A percentile compares a stretch with the other conserved stretches of the same genome.
phyloP scores from a whole-genome alignment of 2,888 invertebrate species.

The Herminia tarsipennalis region DNA sequence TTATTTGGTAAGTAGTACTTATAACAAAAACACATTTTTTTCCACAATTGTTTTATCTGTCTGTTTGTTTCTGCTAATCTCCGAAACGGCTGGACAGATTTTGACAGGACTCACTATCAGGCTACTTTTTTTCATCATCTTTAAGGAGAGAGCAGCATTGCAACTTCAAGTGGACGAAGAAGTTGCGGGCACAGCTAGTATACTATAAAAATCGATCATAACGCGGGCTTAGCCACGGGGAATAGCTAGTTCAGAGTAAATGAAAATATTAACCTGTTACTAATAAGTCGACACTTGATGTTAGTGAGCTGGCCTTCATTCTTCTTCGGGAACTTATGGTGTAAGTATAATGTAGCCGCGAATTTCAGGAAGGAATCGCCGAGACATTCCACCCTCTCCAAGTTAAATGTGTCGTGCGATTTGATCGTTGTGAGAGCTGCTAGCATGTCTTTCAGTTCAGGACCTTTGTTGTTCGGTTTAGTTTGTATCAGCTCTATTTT shows the following conservation, averaged over 20 bases:
- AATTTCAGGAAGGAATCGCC: slow-evolving; percentile 96
- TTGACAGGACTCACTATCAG: too few relatives aligned
- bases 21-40: too few relatives aligned
- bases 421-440: slow-evolving; percentile 90
- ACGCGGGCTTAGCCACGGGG: neutral
- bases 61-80: too few relatives aligned
- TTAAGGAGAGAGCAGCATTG: too few relatives aligned
- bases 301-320: slow-evolving; percentile 93
- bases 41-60: too few relatives aligned
- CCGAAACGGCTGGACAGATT: too few relatives aligned
- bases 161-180: too few relatives aligned
- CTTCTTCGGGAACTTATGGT: slow-evolving; percentile 87
- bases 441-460: slow-evolving; percentile 76
- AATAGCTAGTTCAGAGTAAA: neutral
- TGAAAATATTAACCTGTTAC: slow-evolving; percentile 87
- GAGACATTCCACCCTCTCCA: slow-evolving; percentile 94
- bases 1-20: too few relatives aligned
- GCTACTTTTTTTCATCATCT: too few relatives aligned
- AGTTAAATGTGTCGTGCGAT: slow-evolving; percentile 90
- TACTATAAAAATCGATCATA: neutral
- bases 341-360: slow-evolving; percentile 90
- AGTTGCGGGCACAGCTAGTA: too few relatives aligned
- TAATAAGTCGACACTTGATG: slow-evolving; percentile 89
- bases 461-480: slow-evolving; percentile 60
- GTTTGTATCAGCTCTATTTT: slow-evolving; percentile 55